Evolutionary conservation across 2,888 invertebrate species (phyloP).

Genomic region (Watsonalla binaria): DNA sequence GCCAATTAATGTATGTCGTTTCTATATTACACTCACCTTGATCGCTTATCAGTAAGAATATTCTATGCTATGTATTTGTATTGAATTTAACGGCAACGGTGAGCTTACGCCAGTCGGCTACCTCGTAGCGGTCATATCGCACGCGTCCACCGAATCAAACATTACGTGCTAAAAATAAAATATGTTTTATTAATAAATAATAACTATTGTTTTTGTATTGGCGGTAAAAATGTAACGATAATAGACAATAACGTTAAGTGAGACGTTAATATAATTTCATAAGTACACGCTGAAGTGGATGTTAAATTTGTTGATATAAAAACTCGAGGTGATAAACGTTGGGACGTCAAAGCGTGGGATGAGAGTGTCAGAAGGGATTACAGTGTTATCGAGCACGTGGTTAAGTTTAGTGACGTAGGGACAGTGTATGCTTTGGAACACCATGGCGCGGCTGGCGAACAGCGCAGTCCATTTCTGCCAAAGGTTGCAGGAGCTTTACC

Average conservation of each 20-base stretch:
- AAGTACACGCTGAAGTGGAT: neutral
- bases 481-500: conserved; percentile 65
- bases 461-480: conserved; percentile 65
- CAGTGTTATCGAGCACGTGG: conserved; percentile 27
- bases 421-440: conserved; percentile 1
- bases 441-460: conserved; percentile 61
- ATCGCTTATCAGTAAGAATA: neutral
- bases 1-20: conserved; percentile 1
- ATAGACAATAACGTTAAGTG: neutral
- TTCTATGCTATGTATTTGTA: neutral
- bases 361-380: conserved; percentile 25
- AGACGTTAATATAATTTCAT: neutral
- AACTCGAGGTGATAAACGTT: conserved; percentile 17
- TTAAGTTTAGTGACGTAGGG: conserved; percentile 9
- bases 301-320: conserved; percentile 5
- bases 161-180: neutral
- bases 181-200: neutral
- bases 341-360: conserved; percentile 21
- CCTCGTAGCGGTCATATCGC: neutral
- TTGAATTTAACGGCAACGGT: neutral
- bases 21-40: neutral
- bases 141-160: neutral
- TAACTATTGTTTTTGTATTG: neutral
- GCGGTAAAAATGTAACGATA: neutral
- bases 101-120: neutral